Evolutionary conservation across 2,888 invertebrate genomes (phyloP).

Genomic region (Campoletis raptor): DNA sequence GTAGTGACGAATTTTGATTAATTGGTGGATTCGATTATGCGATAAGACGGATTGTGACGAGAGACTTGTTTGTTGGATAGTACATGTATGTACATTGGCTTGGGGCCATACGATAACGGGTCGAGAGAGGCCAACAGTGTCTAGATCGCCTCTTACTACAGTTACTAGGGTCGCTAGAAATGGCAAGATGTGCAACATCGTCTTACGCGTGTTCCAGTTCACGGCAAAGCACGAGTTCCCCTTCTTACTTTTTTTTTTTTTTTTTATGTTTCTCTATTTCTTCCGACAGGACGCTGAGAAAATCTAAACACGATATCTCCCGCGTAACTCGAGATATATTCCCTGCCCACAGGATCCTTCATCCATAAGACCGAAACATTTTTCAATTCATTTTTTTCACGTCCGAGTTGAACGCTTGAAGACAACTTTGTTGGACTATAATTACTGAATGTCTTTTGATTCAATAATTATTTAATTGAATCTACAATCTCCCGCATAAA

Average conservation of each 20-base stretch:
- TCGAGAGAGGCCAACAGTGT: slow-evolving; percentile 52
- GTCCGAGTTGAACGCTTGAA: neutral
- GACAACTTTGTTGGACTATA: neutral
- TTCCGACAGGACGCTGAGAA: slow-evolving; percentile 55
- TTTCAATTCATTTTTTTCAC: slow-evolving; percentile 1
- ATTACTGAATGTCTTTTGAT: neutral
- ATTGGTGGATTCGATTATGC: neutral
- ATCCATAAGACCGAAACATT: neutral
- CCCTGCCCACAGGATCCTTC: neutral
- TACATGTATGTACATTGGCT: slow-evolving; percentile 10
- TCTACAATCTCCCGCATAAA: neutral
- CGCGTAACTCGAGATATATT: slow-evolving; percentile 54
- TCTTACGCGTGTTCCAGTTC: slow-evolving; percentile 62
- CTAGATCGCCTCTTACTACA: slow-evolving; percentile 64
- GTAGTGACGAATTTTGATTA: neutral
- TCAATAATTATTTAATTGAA: neutral
- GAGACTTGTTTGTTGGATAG: slow-evolving; percentile 15
- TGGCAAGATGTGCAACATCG: slow-evolving; percentile 56
- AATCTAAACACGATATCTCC: slow-evolving; percentile 66
- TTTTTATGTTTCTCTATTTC: slow-evolving; percentile 12
- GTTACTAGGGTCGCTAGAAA: slow-evolving; percentile 68
- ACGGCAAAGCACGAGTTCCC: slow-evolving; percentile 34
- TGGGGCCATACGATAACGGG: slow-evolving; percentile 57
- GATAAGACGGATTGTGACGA: slow-evolving; percentile 22
- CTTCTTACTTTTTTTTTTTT: slow-evolving; percentile 26